These are phyloP conservation scores for Laticauda colubrina DNA, from an alignment of 2,113 vertebrate species.

Conservation along the genomic window DNA sequence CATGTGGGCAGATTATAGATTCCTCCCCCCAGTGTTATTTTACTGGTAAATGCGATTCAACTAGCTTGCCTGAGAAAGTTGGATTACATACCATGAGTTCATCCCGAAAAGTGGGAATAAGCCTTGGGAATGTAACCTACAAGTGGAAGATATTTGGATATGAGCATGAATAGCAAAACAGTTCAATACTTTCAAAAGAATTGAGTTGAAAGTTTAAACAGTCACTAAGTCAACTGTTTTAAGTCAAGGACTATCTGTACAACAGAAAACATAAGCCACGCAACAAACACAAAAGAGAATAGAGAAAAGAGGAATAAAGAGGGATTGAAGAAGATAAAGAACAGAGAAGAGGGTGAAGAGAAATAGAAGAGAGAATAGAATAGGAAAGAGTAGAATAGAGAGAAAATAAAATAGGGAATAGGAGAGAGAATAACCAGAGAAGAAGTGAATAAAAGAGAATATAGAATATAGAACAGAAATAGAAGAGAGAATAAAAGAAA, in stretches of 20 bases:
- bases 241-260: background rate
- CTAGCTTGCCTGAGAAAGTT: background rate
- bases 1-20: background rate
- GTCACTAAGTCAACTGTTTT: background rate
- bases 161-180: background rate
- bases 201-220: background rate
- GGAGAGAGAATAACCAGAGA: too few relatives aligned
- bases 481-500: too few relatives aligned
- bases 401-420: too few relatives aligned
- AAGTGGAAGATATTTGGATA: background rate
- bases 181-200: background rate
- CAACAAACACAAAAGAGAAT: background rate
- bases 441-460: too few relatives aligned
- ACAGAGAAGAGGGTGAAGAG: too few relatives aligned
- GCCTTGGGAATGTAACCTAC: conserved; percentile 63
- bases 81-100: conserved; percentile 56
- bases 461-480: too few relatives aligned
- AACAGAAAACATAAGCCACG: background rate
- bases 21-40: background rate
- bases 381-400: too few relatives aligned
- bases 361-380: too few relatives aligned
- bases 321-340: too few relatives aligned
- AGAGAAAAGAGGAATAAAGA: too few relatives aligned
- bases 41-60: background rate
- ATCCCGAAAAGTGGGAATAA: conserved; percentile 41